A percentile compares a stretch with the other conserved stretches of the same genome.
These are phyloP conservation scores for Drosophila gunungcola DNA, from an alignment of 1,140 invertebrate species.

Conservation along the genomic window DNA sequence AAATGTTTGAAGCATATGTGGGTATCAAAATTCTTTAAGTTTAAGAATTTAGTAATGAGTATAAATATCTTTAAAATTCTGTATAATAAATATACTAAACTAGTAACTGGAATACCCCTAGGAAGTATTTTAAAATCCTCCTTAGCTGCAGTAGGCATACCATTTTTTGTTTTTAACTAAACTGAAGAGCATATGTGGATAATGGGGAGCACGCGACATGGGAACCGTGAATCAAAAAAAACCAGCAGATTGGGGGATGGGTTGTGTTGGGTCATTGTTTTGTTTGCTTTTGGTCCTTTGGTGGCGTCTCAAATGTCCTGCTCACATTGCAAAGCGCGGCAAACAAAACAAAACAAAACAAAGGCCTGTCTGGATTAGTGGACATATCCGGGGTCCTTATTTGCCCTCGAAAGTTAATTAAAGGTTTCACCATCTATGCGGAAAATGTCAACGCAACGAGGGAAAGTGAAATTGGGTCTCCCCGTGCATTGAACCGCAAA, in stretches of 20 bases:
- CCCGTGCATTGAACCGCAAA: constrained; percentile 55
- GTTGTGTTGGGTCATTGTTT: constrained; percentile 25
- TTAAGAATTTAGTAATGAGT: too few relatives aligned
- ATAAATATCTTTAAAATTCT: too few relatives aligned
- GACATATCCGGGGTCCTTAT: constrained; percentile 25
- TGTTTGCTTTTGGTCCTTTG: constrained; percentile 38
- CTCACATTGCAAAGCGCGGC: constrained; percentile 59
- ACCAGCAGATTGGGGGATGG: constrained; percentile 8
- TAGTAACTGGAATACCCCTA: too few relatives aligned
- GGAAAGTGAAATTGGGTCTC: constrained; percentile 42
- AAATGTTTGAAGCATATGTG: too few relatives aligned
- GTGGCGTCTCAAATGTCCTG: constrained; percentile 48
- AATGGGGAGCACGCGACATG: constrained; percentile 46
- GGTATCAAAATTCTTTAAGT: too few relatives aligned
- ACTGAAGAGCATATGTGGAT: constrained; percentile 6
- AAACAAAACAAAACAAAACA: constrained; percentile 22
- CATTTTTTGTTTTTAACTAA: neutral
- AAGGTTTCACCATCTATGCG: constrained; percentile 70
- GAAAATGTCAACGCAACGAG: constrained; percentile 58
- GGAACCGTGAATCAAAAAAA: constrained; percentile 11
- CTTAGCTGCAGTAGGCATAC: too few relatives aligned
- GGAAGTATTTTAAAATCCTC: neutral
- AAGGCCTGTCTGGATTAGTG: constrained; percentile 44
- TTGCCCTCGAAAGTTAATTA: constrained; percentile 72
- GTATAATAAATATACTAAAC: too few relatives aligned